A percentile compares a stretch with the other conserved stretches of the same genome.
Conservation (phyloP, 2,113 vertebrate species). For the Hydrolagus affinis region DNA sequence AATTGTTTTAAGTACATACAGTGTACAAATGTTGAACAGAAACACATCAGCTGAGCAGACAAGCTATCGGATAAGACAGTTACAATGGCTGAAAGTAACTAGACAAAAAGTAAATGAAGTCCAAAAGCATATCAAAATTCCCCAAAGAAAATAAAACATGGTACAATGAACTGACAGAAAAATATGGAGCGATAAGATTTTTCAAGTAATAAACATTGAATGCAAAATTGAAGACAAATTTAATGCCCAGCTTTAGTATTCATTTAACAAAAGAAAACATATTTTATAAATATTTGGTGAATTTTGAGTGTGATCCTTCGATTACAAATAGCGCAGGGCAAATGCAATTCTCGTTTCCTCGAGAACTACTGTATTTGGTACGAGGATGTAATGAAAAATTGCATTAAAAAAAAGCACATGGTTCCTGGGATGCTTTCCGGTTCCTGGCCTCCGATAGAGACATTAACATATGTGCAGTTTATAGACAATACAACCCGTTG, state of each 20-base stretch:
- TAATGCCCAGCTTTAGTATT: background rate
- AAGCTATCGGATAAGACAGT: background rate
- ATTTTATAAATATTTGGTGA: conserved; percentile 28
- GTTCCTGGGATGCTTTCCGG: too few species aligned
- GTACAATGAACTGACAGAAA: conserved; percentile 12
- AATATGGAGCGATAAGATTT: conserved; percentile 21
- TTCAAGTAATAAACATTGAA: conserved; percentile 12
- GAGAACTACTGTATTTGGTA: conserved; percentile 2
- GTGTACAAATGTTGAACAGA: conserved; percentile 16
- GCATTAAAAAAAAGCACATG: background rate
- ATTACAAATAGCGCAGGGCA: background rate
- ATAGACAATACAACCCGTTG: background rate
- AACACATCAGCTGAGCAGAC: conserved; percentile 4
- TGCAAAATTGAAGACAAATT: conserved; percentile 1
- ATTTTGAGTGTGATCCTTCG: background rate
- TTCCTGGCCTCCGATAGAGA: background rate
- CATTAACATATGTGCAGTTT: background rate
- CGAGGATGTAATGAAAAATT: conserved; percentile 9
- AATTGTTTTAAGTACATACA: conserved; percentile 4
- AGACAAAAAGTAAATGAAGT: background rate
- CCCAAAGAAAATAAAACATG: background rate
- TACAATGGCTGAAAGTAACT: background rate
- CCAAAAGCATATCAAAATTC: background rate
- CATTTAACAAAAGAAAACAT: conserved; percentile 16
- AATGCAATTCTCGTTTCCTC: background rate